A percentile compares a stretch with the other conserved stretches of the same genome.
Conservation (phyloP, 2,113 vertebrate species). For the Zootoca vivipara region DNA sequence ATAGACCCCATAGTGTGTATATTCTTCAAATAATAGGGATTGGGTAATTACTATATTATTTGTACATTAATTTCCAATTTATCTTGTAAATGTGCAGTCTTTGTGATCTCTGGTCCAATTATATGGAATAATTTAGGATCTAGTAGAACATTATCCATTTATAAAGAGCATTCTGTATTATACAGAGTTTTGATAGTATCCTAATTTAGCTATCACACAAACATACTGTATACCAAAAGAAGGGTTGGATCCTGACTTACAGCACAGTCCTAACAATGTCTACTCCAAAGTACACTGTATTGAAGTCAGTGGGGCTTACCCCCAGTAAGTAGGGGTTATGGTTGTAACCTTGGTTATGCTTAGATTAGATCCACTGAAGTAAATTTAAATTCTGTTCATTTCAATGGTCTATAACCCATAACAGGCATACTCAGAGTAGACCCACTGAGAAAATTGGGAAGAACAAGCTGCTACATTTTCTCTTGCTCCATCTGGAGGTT, state of each 20-base stretch:
- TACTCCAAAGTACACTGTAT: too few relatives aligned
- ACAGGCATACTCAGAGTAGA: too few relatives aligned
- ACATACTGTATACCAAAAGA: too few relatives aligned
- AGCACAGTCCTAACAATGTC: too few relatives aligned
- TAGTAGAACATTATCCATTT: constrained; percentile 68
- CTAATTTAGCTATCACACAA: constrained; percentile 37
- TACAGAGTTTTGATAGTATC: constrained; percentile 60
- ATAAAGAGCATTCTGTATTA: constrained; percentile 65
- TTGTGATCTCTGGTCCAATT: constrained; percentile 79
- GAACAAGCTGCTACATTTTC: not conserved
- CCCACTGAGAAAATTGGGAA: not conserved
- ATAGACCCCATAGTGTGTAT: constrained; percentile 70
- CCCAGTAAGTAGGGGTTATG: too few relatives aligned
- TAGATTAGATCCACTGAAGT: too few relatives aligned
- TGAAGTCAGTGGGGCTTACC: too few relatives aligned
- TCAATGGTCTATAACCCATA: too few relatives aligned
- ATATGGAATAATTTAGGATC: constrained; percentile 74
- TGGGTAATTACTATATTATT: constrained; percentile 79
- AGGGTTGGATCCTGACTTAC: too few relatives aligned
- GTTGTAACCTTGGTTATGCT: too few relatives aligned
- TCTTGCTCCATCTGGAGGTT: not conserved
- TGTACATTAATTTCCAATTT: constrained; percentile 83
- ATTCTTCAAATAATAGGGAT: constrained; percentile 76
- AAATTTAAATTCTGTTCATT: too few relatives aligned
- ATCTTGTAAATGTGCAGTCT: constrained; percentile 77